Conservation (phyloP, 2,888 invertebrate genomes). For the Gerris lacustris region DNA sequence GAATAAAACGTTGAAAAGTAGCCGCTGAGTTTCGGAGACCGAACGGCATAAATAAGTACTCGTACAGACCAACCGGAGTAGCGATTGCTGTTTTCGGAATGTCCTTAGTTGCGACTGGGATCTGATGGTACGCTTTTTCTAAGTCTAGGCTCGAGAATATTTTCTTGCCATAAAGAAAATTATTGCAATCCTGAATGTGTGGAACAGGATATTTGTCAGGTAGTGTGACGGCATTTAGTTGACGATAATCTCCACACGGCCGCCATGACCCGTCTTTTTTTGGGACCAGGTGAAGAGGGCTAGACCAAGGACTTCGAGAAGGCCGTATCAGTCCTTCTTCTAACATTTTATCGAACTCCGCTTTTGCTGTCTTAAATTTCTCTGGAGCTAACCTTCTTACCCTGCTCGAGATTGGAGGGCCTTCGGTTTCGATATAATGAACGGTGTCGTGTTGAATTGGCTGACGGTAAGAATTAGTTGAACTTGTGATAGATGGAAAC, state of each 20-base stretch:
- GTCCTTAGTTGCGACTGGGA: constrained; percentile 26
- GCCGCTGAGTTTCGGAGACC: constrained; percentile 34
- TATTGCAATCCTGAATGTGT: constrained; percentile 30
- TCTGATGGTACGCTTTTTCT: constrained; percentile 30
- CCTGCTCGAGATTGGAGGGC: too few relatives aligned
- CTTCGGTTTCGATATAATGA: too few relatives aligned
- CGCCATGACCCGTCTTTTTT: constrained; percentile 5
- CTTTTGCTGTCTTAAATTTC: not conserved
- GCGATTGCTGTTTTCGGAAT: constrained; percentile 15
- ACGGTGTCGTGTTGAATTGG: too few relatives aligned
- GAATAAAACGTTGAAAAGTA: constrained; percentile 29
- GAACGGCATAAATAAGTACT: constrained; percentile 33
- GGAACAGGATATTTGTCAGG: constrained; percentile 33
- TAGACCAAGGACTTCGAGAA: not conserved
- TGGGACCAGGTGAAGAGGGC: not conserved
- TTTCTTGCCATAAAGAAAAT: constrained; percentile 24
- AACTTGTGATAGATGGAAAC: too few relatives aligned
- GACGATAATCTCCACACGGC: constrained; percentile 32
- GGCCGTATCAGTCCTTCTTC: not conserved
- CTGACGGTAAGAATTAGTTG: too few relatives aligned
- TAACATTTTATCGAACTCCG: not conserved
- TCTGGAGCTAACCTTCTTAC: not conserved
- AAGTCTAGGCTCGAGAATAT: constrained; percentile 29
- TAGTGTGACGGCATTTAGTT: constrained; percentile 30
- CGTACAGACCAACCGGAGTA: constrained; percentile 34